A percentile compares a stretch with the other conserved stretches of the same genome.
Evolutionary conservation across 2,888 invertebrate species (phyloP).

Genomic region (Caenorhabditis sp.): DNA sequence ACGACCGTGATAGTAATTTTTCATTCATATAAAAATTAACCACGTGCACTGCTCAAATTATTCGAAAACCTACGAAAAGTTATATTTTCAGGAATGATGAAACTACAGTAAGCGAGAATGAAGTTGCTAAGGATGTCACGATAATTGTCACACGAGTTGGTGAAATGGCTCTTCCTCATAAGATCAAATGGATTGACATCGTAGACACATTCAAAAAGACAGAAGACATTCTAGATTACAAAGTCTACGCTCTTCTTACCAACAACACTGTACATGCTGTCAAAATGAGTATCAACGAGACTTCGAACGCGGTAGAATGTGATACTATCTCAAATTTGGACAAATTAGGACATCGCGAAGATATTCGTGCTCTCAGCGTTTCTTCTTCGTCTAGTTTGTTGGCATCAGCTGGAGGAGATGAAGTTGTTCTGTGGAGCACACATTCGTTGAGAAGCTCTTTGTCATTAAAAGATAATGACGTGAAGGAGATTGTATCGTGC

Average conservation of each 20-base stretch:
- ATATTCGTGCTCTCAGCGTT: slow-evolving; percentile 86
- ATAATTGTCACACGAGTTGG: slow-evolving; percentile 75
- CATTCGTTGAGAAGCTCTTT: slow-evolving; percentile 78
- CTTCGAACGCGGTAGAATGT: slow-evolving; percentile 37
- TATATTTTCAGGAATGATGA: slow-evolving; percentile 22
- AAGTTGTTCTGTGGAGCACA: slow-evolving; percentile 83
- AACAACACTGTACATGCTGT: slow-evolving; percentile 62
- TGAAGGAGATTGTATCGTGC: slow-evolving; percentile 77
- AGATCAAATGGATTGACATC: slow-evolving; percentile 68
- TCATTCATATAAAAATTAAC: too few species aligned
- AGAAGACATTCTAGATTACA: slow-evolving; percentile 24
- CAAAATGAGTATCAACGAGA: slow-evolving; percentile 47
- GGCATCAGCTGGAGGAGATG: slow-evolving; percentile 69
- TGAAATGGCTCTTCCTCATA: slow-evolving; percentile 71
- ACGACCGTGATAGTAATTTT: too few species aligned
- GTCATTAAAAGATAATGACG: slow-evolving; percentile 79
- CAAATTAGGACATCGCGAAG: slow-evolving; percentile 84
- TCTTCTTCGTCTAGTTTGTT: slow-evolving; percentile 83
- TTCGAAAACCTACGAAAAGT: too few species aligned
- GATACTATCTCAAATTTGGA: slow-evolving; percentile 47
- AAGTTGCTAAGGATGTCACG: slow-evolving; percentile 64
- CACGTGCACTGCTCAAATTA: too few species aligned
- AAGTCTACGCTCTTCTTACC: slow-evolving; percentile 49
- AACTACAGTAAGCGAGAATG: slow-evolving; percentile 25
- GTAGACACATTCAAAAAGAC: slow-evolving; percentile 34